Conservation (phyloP, 2,797 vertebrate species). For the Peromyscus aztecus region DNA sequence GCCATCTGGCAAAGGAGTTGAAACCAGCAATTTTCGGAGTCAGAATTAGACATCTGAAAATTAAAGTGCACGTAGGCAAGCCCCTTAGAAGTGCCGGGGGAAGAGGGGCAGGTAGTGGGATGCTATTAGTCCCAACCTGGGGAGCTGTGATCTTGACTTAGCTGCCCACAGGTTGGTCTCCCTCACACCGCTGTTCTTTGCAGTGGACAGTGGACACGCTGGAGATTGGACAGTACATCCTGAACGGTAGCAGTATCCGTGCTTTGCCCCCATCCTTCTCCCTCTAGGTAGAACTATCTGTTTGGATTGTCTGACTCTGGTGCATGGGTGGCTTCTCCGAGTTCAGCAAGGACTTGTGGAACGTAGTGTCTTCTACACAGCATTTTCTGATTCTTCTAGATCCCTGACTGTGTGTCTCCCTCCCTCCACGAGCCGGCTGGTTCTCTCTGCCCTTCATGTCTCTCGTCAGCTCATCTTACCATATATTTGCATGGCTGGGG, state of each 20-base stretch:
- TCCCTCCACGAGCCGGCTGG: fast-evolving
- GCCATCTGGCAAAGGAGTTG: conserved; percentile 88
- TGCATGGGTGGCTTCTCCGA: background rate
- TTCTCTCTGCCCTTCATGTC: background rate
- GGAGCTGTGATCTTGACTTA: background rate
- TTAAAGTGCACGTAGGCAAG: conserved; percentile 80
- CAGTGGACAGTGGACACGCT: background rate
- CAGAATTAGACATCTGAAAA: conserved; percentile 86
- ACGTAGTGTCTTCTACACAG: background rate
- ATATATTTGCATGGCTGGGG: background rate
- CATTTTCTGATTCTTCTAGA: background rate
- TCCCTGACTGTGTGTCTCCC: background rate
- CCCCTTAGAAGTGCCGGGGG: conserved; percentile 52
- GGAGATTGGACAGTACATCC: background rate
- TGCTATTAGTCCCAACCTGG: background rate
- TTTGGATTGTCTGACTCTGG: background rate
- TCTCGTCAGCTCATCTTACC: background rate
- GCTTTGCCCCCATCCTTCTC: too few relatives aligned
- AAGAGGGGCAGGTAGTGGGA: conserved; percentile 54
- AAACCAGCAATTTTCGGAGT: conserved; percentile 88
- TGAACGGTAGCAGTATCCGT: background rate
- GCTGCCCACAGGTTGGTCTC: background rate
- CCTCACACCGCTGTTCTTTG: background rate
- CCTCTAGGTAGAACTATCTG: background rate
- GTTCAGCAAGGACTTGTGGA: background rate